Evolutionary conservation across 30 jellyfish, hydroid and myxozoan genomes (phyloP), one percentile per base, ranked within the genome.

Genomic region (Turritopsis rubra): DNA sequence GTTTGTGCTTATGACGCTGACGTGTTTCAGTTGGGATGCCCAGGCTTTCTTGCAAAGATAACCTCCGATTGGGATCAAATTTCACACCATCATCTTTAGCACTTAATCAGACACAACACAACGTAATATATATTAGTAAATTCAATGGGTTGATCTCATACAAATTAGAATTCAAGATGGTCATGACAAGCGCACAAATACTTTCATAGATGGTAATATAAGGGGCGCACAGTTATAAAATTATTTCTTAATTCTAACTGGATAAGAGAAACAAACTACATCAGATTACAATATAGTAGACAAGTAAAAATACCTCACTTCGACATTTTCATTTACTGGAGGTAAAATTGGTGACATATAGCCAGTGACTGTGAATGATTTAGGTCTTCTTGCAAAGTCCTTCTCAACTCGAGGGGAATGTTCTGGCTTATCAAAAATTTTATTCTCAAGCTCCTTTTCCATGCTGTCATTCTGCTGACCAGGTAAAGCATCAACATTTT

Each of bases 21-120:
- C 80, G 94, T 30, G 76, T 79, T 21, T 80, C 85, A 19, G 71
- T 88, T 26, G 89, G 82, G 24, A 83, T 87, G 27, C 83, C 97
- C 65, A 83, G 70, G 24, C 83, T 83, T 31, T 85, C 97, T 90
- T 84, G 18, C 60, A 79, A 23, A 25, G 52, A 73, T 21, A 66
- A 28, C 52, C 28, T 29, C 21, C 70, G 54, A 29, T 54, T 21
- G 23, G 24, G 72, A 29, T 78, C 52, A 16, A 82, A 41, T 41
- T 41, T 41, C 60, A 41, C 60, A 5, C 60, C 60, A 41, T 41
- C 60, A 41, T 41, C 60, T 41, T 41, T 41, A 41, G 9, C 60
- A 41, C 60, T 41, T 41, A 3, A 13, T 41, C 9, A 41, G 13
- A 41, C 13, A 41, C n/a, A n/a, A n/a, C n/a, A n/a, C n/a, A n/a